These are phyloP conservation scores for Peromyscus leucopus DNA, from an alignment of 2,113 vertebrate genomes.

Conservation along the genomic window DNA sequence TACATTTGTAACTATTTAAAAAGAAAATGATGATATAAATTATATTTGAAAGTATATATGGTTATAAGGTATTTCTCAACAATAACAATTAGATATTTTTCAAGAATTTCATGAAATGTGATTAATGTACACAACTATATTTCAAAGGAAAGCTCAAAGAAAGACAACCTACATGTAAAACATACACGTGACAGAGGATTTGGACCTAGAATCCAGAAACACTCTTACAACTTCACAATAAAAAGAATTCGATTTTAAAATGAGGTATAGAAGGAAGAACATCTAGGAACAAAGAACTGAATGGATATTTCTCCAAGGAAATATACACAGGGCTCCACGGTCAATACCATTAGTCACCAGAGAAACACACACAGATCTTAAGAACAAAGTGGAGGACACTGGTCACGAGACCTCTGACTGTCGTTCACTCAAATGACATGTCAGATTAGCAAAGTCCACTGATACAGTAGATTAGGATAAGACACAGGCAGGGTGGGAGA, in stretches of 20 bases:
- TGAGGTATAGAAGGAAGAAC: not conserved
- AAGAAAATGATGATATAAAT: slow-evolving; percentile 45
- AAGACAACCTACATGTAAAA: not conserved
- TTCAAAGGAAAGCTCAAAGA: not conserved
- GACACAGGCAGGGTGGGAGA: not conserved
- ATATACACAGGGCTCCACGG: not conserved
- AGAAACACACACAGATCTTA: not conserved
- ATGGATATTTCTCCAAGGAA: not conserved
- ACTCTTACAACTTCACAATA: not conserved
- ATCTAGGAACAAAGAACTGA: not conserved
- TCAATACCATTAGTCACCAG: too few relatives aligned
- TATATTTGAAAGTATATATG: slow-evolving; percentile 1
- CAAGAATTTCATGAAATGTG: slow-evolving; percentile 2
- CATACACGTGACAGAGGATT: not conserved
- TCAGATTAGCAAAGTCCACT: not conserved
- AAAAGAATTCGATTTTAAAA: not conserved
- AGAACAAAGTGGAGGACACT: not conserved
- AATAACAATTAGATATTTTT: slow-evolving; percentile 20
- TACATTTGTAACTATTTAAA: slow-evolving; percentile 10
- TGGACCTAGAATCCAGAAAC: not conserved
- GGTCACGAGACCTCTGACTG: not conserved
- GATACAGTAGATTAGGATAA: not conserved
- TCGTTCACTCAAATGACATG: not conserved
- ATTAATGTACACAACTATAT: not conserved
- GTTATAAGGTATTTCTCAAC: slow-evolving; percentile 34